Percentiles rank a stretch among this genome's conserved stretches.
These are phyloP conservation scores for Noctua pronuba DNA, from an alignment of 2,888 invertebrate species.

Conservation along the genomic window DNA sequence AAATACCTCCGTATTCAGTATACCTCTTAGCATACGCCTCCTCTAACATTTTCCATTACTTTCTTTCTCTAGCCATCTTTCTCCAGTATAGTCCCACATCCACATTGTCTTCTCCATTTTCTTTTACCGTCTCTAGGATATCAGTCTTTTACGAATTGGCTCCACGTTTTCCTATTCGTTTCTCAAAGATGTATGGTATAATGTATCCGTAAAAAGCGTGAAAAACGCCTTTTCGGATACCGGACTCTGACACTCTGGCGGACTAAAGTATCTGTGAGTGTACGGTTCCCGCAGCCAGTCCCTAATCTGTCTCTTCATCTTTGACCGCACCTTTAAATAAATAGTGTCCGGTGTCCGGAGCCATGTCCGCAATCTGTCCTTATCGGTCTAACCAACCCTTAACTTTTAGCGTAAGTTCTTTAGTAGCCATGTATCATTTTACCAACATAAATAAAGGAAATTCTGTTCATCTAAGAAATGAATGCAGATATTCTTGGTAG, in stretches of 20 bases:
- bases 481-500: conserved; percentile 31
- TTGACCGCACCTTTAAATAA: background rate
- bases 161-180: background rate
- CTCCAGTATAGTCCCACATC: too few species aligned
- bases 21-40: background rate
- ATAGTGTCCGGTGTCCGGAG: background rate
- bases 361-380: background rate
- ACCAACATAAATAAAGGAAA: conserved; percentile 23
- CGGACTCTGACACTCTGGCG: background rate
- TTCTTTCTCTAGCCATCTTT: too few species aligned
- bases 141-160: background rate
- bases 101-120: background rate
- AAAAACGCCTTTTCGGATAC: background rate
- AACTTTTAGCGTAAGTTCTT: background rate
- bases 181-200: background rate
- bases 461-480: conserved; percentile 36
- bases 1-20: background rate
- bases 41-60: background rate
- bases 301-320: background rate
- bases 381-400: background rate
- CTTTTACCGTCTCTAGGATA: background rate
- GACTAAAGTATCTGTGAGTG: background rate
- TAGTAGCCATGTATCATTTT: background rate
- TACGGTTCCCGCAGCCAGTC: background rate
- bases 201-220: background rate